Evolutionary conservation across 1,140 invertebrate species (phyloP).

Genomic region (Drosophila mauritiana): DNA sequence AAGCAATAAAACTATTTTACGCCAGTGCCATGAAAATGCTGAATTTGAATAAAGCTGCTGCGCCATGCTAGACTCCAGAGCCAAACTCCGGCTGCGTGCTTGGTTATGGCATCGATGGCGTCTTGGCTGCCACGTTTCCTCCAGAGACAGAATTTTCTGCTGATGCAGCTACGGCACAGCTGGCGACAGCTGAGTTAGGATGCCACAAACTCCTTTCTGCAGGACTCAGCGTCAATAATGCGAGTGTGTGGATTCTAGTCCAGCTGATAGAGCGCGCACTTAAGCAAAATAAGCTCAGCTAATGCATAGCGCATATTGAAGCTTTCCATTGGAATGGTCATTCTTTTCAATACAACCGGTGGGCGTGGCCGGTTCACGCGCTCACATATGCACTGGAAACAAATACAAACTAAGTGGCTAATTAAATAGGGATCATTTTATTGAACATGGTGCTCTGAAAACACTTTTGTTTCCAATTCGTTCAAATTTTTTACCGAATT

Average conservation of each 20-base stretch:
- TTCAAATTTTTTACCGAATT: no score
- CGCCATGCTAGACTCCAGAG: conserved; percentile 15
- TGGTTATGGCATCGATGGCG: conserved; percentile 62
- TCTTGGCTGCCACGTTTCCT: conserved; percentile 54
- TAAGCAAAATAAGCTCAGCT: conserved; percentile 76
- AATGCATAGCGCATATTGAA: conserved; percentile 80
- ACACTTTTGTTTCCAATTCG: no score
- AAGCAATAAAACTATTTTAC: conserved; percentile 83
- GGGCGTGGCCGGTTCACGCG: not conserved
- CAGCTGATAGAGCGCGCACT: conserved; percentile 51
- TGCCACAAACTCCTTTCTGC: conserved; percentile 4
- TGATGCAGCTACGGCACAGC: conserved; percentile 73
- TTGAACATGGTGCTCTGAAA: no score
- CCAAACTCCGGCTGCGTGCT: conserved; percentile 5
- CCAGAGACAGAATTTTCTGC: conserved; percentile 56
- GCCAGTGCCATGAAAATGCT: conserved; percentile 81
- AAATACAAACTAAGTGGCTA: no score
- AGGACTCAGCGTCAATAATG: conserved; percentile 69
- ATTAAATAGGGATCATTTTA: no score
- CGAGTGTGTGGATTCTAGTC: conserved; percentile 9
- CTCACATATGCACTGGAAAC: no score
- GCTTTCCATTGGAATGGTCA: conserved; percentile 72
- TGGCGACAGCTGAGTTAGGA: conserved; percentile 65
- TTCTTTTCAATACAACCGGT: conserved; percentile 59
- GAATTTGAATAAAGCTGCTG: conserved; percentile 79